A percentile compares a stretch with the other conserved stretches of the same genome.
Conservation (phyloP, 2,888 invertebrate species). For the Polyploca ridens region DNA sequence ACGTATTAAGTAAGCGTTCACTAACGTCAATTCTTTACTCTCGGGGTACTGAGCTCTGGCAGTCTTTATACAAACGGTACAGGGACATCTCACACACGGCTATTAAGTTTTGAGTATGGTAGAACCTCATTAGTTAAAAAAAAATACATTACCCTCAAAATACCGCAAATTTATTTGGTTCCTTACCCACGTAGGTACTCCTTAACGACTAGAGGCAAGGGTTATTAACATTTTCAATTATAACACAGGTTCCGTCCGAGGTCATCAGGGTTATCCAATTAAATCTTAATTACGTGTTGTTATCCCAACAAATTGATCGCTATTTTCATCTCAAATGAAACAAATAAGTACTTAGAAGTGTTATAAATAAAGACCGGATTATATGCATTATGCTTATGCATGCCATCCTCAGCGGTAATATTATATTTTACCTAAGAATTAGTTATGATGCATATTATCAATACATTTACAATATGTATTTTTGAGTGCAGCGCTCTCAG, state of each 20-base stretch:
- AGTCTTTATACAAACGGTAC: too few relatives aligned
- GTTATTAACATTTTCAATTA: slow-evolving; percentile 1
- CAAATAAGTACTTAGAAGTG: not conserved
- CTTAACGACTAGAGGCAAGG: not conserved
- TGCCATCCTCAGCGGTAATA: too few relatives aligned
- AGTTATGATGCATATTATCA: too few relatives aligned
- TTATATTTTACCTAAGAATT: too few relatives aligned
- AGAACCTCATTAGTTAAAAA: not conserved
- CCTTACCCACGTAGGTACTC: not conserved
- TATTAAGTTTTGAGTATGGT: not conserved
- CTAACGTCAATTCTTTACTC: too few relatives aligned
- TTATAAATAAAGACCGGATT: not conserved
- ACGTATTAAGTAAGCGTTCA: too few relatives aligned
- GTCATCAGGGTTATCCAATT: not conserved
- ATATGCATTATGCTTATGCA: too few relatives aligned
- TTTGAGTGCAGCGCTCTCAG: too few relatives aligned
- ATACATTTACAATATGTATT: too few relatives aligned
- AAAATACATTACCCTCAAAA: not conserved
- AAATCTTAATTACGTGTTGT: not conserved
- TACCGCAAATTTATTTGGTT: not conserved
- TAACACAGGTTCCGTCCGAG: not conserved
- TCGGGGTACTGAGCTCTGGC: too few relatives aligned
- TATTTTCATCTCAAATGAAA: not conserved
- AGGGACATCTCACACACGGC: too few relatives aligned
- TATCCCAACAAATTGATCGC: not conserved